A percentile compares a stretch with the other conserved stretches of the same genome.
Evolutionary conservation across 2,888 invertebrate genomes (phyloP).

Genomic region (Meliscaeva auricollis): DNA sequence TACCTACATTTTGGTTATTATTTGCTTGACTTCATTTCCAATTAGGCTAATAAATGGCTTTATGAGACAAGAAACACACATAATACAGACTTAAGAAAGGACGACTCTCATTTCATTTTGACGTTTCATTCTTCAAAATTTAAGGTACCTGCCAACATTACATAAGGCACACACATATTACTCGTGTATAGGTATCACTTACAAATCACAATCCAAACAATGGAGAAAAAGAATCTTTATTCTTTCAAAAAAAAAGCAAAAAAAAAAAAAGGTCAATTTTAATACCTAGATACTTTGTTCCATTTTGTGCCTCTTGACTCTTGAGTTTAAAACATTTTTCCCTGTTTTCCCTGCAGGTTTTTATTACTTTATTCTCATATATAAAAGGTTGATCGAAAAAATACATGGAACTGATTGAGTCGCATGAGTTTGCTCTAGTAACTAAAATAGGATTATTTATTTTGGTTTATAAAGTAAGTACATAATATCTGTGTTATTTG

Average conservation of each 20-base stretch:
- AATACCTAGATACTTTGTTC: background rate
- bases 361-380: background rate
- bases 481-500: no score
- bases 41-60: constrained; percentile 21
- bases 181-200: background rate
- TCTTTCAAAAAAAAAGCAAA: background rate
- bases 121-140: background rate
- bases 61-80: background rate
- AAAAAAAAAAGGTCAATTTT: constrained; percentile 9
- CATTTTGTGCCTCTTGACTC: background rate
- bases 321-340: background rate
- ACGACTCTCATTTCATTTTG: background rate
- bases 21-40: constrained; percentile 18
- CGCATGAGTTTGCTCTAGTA: background rate
- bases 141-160: background rate
- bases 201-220: background rate
- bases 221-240: no score
- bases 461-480: no score
- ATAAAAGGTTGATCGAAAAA: background rate
- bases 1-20: constrained; percentile 11
- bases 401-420: background rate
- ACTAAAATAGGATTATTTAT: no score
- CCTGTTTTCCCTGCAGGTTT: background rate
- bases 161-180: no score
- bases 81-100: no score